These are phyloP conservation scores for Octopus bimaculoides DNA, from an alignment of 1,140 invertebrate genomes.

Conservation along the genomic window DNA sequence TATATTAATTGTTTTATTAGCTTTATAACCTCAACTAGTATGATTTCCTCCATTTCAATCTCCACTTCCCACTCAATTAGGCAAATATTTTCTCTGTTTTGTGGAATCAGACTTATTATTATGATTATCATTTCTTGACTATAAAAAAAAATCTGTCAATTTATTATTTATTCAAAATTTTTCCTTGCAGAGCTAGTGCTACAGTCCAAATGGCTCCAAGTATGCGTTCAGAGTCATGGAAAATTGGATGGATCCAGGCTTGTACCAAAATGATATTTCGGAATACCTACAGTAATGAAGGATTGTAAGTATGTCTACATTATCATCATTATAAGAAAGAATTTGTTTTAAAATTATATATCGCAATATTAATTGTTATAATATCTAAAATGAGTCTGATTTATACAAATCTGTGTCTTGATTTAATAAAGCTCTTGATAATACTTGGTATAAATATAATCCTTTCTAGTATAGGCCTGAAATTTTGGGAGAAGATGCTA, in stretches of 20 bases:
- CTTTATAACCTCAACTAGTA: neutral
- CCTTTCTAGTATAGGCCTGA: too few species aligned
- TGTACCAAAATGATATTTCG: conserved; percentile 55
- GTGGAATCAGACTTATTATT: too few species aligned
- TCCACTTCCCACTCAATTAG: neutral
- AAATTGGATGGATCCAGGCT: conserved; percentile 56
- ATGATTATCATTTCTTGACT: too few species aligned
- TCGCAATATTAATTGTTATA: too few species aligned
- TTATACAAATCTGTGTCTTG: too few species aligned
- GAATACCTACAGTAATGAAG: conserved; percentile 53
- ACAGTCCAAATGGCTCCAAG: conserved; percentile 50
- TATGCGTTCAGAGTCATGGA: conserved; percentile 42
- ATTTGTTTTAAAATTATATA: too few species aligned
- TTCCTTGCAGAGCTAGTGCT: conserved; percentile 45
- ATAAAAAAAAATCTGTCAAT: neutral
- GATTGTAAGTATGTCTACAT: conserved; percentile 46
- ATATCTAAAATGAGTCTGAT: too few species aligned
- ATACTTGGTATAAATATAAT: too few species aligned
- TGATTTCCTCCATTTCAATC: neutral
- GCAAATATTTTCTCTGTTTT: conserved; percentile 15
- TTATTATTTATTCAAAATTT: neutral
- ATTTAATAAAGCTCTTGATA: too few species aligned
- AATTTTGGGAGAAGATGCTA: too few species aligned
- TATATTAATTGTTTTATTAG: too few species aligned
- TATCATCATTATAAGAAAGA: too few species aligned